Evolutionary conservation across 1,140 invertebrate genomes (phyloP).

Genomic region (Pachypeltis micranthus): DNA sequence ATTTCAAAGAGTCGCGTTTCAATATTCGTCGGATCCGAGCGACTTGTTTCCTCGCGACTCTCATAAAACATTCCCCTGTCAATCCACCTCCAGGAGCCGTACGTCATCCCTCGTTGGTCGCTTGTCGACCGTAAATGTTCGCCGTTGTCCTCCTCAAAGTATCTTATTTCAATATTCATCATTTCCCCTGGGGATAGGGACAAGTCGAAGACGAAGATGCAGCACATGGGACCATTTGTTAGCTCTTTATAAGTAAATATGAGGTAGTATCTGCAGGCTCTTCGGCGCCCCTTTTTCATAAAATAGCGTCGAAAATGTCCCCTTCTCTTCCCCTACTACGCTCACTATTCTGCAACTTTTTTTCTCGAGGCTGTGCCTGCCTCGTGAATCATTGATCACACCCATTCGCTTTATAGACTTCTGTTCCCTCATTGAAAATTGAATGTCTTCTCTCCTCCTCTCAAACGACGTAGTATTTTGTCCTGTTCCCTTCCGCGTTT

Average conservation of each 20-base stretch:
- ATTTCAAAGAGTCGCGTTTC: too few species aligned
- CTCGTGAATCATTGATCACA: neutral
- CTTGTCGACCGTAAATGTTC: slow-evolving; percentile 7
- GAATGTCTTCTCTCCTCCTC: neutral
- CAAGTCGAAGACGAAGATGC: neutral
- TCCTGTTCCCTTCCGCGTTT: too few species aligned
- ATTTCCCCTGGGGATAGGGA: neutral
- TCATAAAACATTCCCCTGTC: slow-evolving; percentile 6
- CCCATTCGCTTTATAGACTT: neutral
- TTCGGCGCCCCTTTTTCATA: neutral
- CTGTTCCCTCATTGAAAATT: neutral
- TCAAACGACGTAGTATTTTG: too few species aligned
- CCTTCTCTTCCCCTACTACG: neutral
- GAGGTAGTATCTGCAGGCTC: neutral
- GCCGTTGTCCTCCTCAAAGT: slow-evolving; percentile 4
- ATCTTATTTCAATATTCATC: slow-evolving; percentile 10
- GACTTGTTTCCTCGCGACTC: too few species aligned
- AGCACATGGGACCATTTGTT: slow-evolving; percentile 5
- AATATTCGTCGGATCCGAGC: too few species aligned
- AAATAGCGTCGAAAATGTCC: neutral
- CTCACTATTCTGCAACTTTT: neutral
- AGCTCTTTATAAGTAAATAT: slow-evolving; percentile 10
- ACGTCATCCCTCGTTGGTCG: neutral
- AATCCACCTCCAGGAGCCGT: neutral
- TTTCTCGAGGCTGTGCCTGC: neutral